Conservation (phyloP, 1,140 invertebrate species). For the Monomorium pharaonis region DNA sequence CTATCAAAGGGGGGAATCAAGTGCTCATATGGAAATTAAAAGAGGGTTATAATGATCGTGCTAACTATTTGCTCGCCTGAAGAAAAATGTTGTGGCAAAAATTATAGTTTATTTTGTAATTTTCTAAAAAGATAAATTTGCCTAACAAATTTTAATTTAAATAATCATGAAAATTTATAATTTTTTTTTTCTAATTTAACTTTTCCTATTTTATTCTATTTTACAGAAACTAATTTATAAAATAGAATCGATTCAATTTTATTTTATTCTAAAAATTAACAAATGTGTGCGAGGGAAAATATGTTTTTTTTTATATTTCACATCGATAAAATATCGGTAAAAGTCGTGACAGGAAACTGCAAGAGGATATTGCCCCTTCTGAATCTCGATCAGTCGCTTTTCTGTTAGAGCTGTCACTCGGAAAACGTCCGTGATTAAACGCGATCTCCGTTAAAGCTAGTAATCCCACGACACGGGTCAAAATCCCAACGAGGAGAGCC, state of each 20-base stretch:
- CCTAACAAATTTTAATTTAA: neutral
- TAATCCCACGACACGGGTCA: slow-evolving; percentile 78
- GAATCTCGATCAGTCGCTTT: slow-evolving; percentile 25
- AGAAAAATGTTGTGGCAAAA: neutral
- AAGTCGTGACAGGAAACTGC: neutral
- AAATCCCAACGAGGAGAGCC: slow-evolving; percentile 68
- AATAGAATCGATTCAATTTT: neutral
- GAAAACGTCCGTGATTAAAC: slow-evolving; percentile 71
- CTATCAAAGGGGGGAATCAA: slow-evolving; percentile 68
- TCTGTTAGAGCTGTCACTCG: slow-evolving; percentile 48
- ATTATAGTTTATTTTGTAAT: neutral
- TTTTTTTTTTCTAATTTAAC: neutral
- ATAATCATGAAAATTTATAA: neutral
- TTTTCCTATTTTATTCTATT: neutral
- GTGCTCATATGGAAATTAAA: slow-evolving; percentile 71
- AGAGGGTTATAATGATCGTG: slow-evolving; percentile 44
- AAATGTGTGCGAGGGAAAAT: neutral
- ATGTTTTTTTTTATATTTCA: neutral
- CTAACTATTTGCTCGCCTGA: slow-evolving; percentile 26
- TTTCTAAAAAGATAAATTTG: neutral
- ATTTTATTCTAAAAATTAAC: neutral
- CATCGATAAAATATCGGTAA: neutral
- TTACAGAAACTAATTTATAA: neutral
- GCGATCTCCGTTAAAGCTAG: slow-evolving; percentile 70
- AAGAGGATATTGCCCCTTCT: slow-evolving; percentile 33